Evolutionary conservation across 2,888 invertebrate genomes (phyloP).

Genomic region (Melanchra persicariae): DNA sequence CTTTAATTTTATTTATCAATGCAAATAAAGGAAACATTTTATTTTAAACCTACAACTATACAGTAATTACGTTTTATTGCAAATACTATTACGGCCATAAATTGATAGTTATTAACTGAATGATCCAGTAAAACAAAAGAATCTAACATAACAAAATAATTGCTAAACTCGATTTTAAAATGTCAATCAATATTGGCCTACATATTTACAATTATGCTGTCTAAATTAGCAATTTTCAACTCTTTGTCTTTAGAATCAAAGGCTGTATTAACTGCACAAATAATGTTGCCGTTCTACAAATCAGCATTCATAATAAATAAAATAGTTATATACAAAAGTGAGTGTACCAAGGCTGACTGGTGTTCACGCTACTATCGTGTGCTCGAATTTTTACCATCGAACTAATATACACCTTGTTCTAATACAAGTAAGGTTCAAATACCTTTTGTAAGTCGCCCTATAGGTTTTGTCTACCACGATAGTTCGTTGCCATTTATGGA

Average conservation of each 20-base stretch:
- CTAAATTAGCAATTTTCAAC: slow-evolving; percentile 61
- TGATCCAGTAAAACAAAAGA: slow-evolving; percentile 70
- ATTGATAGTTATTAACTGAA: slow-evolving; percentile 28
- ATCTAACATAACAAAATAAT: slow-evolving; percentile 66
- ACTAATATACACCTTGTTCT: slow-evolving; percentile 73
- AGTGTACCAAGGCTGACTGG: slow-evolving; percentile 83
- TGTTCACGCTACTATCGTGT: slow-evolving; percentile 73
- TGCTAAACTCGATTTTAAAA: slow-evolving; percentile 72
- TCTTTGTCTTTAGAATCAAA: slow-evolving; percentile 68
- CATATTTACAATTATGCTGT: slow-evolving; percentile 48
- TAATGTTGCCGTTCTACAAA: slow-evolving; percentile 71
- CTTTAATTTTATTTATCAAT: not conserved
- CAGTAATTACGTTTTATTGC: slow-evolving; percentile 6
- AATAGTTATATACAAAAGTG: slow-evolving; percentile 79
- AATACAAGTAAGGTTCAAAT: slow-evolving; percentile 63
- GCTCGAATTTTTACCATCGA: slow-evolving; percentile 73
- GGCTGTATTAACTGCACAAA: slow-evolving; percentile 61
- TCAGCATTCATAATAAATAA: slow-evolving; percentile 77
- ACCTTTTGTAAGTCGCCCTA: slow-evolving; percentile 26
- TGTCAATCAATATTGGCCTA: slow-evolving; percentile 73
- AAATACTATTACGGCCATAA: slow-evolving; percentile 16
- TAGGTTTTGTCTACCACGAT: slow-evolving; percentile 66
- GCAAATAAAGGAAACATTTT: not conserved
- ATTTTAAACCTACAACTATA: not conserved
- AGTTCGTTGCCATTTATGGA: slow-evolving; percentile 73